Percentiles rank a stretch among this genome's conserved stretches.
These are phyloP conservation scores for Grus americana DNA, from an alignment of 2,113 vertebrate species.

Conservation along the genomic window DNA sequence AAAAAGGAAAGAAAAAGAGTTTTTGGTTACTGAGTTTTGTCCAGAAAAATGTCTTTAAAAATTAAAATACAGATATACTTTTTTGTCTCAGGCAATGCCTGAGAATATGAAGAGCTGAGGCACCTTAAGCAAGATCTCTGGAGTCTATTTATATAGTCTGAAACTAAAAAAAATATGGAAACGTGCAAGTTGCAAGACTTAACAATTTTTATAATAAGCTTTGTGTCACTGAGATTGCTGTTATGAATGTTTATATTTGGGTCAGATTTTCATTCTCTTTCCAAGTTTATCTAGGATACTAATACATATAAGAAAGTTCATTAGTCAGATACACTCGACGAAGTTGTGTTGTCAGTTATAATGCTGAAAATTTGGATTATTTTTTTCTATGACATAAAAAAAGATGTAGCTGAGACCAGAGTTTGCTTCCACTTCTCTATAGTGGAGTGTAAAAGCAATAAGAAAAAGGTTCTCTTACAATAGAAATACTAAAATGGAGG, in stretches of 20 bases:
- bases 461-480: background rate
- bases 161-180: constrained; percentile 41
- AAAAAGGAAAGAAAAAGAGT: background rate
- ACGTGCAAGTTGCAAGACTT: background rate
- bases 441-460: background rate
- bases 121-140: background rate
- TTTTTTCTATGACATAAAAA: background rate
- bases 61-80: background rate
- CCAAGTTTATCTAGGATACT: background rate
- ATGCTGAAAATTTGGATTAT: background rate
- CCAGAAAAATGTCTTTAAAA: background rate
- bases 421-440: background rate
- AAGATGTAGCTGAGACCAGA: background rate
- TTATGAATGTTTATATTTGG: background rate
- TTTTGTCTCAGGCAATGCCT: constrained; percentile 24
- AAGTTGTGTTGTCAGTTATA: background rate
- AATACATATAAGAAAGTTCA: background rate
- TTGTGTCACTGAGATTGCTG: background rate
- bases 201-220: background rate
- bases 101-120: background rate
- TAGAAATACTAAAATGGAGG: background rate
- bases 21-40: background rate
- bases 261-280: background rate
- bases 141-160: constrained; percentile 21
- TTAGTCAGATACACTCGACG: background rate